Conservation (phyloP, 35 echinoderm and acorn worm species). For the Heliocidaris tuberculata region DNA sequence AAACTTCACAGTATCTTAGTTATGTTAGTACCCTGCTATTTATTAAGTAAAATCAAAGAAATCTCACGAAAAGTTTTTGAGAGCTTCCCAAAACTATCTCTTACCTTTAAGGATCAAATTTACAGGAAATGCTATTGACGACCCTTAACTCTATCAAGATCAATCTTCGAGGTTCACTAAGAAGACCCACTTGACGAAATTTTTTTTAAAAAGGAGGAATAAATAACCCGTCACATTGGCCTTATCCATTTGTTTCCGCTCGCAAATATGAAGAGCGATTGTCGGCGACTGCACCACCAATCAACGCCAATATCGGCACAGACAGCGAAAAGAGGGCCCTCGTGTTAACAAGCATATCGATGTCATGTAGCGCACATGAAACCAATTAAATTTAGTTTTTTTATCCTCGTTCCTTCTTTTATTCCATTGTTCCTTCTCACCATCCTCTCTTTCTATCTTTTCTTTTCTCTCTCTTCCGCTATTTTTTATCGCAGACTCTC, state of each 20-base stretch:
- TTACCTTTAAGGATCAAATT: conserved; percentile 7
- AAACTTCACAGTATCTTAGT: too few species aligned
- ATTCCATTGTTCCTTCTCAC: background rate
- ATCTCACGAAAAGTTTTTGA: too few species aligned
- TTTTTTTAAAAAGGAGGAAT: background rate
- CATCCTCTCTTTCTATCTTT: background rate
- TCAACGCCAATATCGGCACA: background rate
- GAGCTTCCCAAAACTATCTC: too few species aligned
- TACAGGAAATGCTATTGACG: background rate
- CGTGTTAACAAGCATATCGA: background rate
- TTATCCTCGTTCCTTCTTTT: background rate
- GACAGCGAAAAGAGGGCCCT: background rate
- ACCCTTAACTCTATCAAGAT: background rate
- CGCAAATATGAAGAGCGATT: background rate
- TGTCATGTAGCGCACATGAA: conserved; percentile 1
- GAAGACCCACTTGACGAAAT: background rate
- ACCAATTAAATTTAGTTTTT: background rate
- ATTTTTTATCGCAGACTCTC: background rate
- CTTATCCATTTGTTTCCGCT: conserved; percentile 10
- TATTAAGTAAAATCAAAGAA: too few species aligned
- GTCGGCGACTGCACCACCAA: background rate
- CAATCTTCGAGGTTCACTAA: background rate
- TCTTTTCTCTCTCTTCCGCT: background rate
- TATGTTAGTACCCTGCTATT: too few species aligned
- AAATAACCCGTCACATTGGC: background rate